Base-by-base conservation (phyloP, 37 sponge, comb jelly and placozoan genomes). In the Cladorhizidae sp. region DNA sequence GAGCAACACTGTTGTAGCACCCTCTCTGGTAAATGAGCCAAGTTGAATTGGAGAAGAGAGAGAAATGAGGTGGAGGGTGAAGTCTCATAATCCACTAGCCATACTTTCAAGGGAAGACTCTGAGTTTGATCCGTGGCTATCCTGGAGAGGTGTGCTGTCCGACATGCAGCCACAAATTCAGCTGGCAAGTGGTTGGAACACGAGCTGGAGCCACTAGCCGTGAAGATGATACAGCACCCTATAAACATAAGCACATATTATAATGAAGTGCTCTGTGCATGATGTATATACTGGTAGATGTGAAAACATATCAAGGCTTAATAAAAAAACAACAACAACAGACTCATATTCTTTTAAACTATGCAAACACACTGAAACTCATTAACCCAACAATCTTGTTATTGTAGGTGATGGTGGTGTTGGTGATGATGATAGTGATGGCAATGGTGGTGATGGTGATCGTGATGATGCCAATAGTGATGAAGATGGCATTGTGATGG, bases 91-190 rank as follows among this genome's bases (percentile, higher is more conserved):
- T 77, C 61, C 18, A 14, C 38, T 61, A 62, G 35, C 83, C 83
- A 82, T 28, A 73, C 29, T 1, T 26, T 14, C n/a, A 31, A n/a
- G 11, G 83, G 62, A 11, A 73, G 73, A 43, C 29, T 8, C 1
- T 64, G 23, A 37, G 83, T 50, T 3, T 23, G 1, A 3, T 14
- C n/a, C 5, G 64, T 43, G 21, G 74, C 51, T 11, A 80, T 57
- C 17, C 58, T 70, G 8, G 81, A 71, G 36, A 82, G 83, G 36
- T 33, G 52, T 0, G 45, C 37, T 25, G 74, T 61, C 22, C 21
- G 57, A 36, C 74, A 82, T 12, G 74, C 36, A 23, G 2, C 26
- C 45, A 82, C 51, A 41, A 82, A 50, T 2, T 82, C 64, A 23
- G 29, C 14, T 11, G 83, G 74, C n/a, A 82, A 20, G 51, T 40